A percentile compares a stretch with the other conserved stretches of the same genome.
phyloP scores from a whole-genome alignment of 1,140 invertebrate genomes.

The Hypsibius dujardini region DNA sequence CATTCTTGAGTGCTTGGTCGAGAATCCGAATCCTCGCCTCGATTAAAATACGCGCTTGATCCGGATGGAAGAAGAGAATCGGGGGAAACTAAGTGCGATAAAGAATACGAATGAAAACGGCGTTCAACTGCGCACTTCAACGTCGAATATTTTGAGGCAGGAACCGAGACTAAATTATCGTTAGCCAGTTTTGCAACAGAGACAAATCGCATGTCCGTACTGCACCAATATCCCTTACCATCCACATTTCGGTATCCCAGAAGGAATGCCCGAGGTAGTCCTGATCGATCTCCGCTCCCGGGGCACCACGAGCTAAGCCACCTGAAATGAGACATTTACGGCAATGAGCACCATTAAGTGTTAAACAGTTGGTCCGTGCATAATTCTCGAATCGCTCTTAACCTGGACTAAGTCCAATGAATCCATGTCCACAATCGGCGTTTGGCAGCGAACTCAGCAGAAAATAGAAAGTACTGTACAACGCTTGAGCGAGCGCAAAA shows the following conservation, averaged over 20 bases:
- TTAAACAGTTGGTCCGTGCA: neutral
- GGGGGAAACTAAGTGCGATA: slow-evolving; percentile 23
- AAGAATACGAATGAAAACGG: neutral
- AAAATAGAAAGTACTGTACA: slow-evolving; percentile 33
- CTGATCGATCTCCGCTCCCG: neutral
- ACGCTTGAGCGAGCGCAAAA: slow-evolving; percentile 27
- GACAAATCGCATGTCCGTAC: no score
- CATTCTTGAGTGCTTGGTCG: slow-evolving; percentile 28
- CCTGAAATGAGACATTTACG: neutral
- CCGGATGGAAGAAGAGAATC: slow-evolving; percentile 31
- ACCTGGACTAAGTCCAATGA: slow-evolving; percentile 28
- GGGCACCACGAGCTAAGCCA: slow-evolving; percentile 16
- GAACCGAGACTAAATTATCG: neutral
- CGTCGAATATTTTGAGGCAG: neutral
- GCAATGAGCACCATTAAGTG: neutral
- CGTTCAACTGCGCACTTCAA: neutral
- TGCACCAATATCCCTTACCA: slow-evolving; percentile 24
- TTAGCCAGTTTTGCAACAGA: neutral
- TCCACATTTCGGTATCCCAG: slow-evolving; percentile 39
- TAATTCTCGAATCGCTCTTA: no score
- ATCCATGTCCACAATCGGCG: slow-evolving; percentile 24
- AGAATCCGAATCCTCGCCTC: slow-evolving; percentile 28
- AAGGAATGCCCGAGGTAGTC: slow-evolving; percentile 35
- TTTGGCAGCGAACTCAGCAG: slow-evolving; percentile 33
- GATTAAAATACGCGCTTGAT: slow-evolving; percentile 28